Conservation (phyloP, 30 jellyfish, hydroid and myxozoan genomes). For the Haliclystus octoradiatus region DNA sequence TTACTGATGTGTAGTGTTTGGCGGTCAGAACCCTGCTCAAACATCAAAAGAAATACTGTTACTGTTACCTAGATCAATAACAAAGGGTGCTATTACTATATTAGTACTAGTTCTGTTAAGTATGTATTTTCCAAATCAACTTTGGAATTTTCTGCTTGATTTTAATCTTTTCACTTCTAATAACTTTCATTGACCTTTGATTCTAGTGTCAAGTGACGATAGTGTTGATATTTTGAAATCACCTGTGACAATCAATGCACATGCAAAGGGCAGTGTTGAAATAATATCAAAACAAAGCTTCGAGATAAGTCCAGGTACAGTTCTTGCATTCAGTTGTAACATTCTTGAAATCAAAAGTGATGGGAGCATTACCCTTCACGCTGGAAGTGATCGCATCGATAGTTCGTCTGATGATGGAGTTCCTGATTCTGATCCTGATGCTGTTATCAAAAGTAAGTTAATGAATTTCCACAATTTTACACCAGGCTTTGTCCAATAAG, state of each 20-base stretch:
- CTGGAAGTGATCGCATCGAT: constrained; percentile 61
- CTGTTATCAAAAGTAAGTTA: too few relatives aligned
- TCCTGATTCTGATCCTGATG: too few relatives aligned
- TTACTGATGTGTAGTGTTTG: not conserved
- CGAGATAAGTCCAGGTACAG: constrained; percentile 73
- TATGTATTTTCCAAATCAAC: too few relatives aligned
- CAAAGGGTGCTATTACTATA: too few relatives aligned
- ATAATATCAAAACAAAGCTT: constrained; percentile 25
- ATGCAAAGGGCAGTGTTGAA: constrained; percentile 35
- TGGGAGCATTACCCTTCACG: constrained; percentile 56
- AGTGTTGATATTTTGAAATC: not conserved
- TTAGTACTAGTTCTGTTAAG: too few relatives aligned
- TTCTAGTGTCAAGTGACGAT: constrained; percentile 25
- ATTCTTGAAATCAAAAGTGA: constrained; percentile 32
- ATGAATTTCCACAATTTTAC: too few relatives aligned
- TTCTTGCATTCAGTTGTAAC: constrained; percentile 81
- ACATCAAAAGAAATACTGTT: too few relatives aligned
- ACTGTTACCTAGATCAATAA: too few relatives aligned
- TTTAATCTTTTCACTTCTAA: too few relatives aligned
- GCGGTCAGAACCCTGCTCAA: not conserved
- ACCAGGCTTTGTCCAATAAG: too few relatives aligned
- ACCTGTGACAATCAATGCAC: constrained; percentile 14
- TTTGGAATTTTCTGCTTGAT: too few relatives aligned
- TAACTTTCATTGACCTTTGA: not conserved
- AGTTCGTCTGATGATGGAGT: too few relatives aligned